These are phyloP conservation scores for Rhaphigaster nebulosa DNA, from an alignment of 2,888 invertebrate species.

Conservation along the genomic window DNA sequence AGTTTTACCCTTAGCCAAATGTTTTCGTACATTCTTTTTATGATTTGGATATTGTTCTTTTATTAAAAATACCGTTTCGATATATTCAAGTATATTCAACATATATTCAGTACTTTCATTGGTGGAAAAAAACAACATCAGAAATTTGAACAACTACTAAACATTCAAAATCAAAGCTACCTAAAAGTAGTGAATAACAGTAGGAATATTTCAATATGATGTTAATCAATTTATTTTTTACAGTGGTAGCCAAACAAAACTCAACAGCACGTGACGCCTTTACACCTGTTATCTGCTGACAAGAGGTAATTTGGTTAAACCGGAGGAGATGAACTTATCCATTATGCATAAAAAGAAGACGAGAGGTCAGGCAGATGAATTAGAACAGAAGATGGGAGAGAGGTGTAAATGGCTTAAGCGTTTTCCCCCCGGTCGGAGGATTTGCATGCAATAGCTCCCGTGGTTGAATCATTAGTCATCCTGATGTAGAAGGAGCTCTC, in stretches of 20 bases:
- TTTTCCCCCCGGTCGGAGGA: not conserved
- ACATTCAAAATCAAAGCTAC: no score
- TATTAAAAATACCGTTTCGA: no score
- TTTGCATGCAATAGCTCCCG: not conserved
- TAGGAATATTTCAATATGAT: not conserved
- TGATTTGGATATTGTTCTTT: no score
- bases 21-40: no score
- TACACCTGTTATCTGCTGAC: not conserved
- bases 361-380: slow-evolving; percentile 5
- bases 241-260: not conserved
- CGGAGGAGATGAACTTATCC: not conserved
- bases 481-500: not conserved
- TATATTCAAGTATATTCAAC: no score
- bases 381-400: not conserved
- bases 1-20: no score
- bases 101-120: no score
- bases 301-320: not conserved
- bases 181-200: no score
- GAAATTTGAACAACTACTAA: no score
- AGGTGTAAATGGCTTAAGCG: not conserved
- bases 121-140: no score
- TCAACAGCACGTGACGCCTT: not conserved
- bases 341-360: slow-evolving; percentile 29
- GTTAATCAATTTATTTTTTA: not conserved
- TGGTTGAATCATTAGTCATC: slow-evolving; percentile 8